Base-by-base conservation (phyloP, 37 sponge, comb jelly and placozoan species). In the Hormiphora californensis region DNA sequence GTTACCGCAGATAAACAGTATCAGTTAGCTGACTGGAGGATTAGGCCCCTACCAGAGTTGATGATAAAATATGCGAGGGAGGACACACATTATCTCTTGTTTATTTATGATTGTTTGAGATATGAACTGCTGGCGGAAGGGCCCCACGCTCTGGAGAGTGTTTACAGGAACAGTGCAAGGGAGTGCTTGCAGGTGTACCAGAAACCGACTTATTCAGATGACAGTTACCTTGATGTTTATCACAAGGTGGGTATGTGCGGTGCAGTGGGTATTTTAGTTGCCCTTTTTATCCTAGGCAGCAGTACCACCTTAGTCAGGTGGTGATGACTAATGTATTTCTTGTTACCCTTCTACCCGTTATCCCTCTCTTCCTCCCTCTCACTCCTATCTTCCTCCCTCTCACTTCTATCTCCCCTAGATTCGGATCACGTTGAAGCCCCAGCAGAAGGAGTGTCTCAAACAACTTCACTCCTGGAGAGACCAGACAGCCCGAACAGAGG, bases 1-100 rank as follows among this genome's bases (percentile, higher is more conserved):
- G 94, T 96, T 27, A 55, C 90, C 36, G 98, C 93, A 0, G 89
- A 94, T 87, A 96, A 96, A 51, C 91, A 93, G 88, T 96, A 89
- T 90, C 96, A 85, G 85, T 69, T 96, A 65, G 98, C 98, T 21
- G 98, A 96, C 65, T 96, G 98, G 98, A 90, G 98, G 43, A 88
- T 94, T n/a, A 88, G 96, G 90, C 96, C 96, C 22, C 92, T 96
- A 32, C 94, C 94, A 0, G 57, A 88, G 15, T 92, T 91, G 49
- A 89, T 96, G 93, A 44, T 91, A 36, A 89, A 91, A 41, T 96
- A 96, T 86, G 98, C 98, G 9, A 73, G 98, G 3, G 98, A 94
- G 38, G 98, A 96, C 91, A 96, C 98, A 12, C 98, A 96, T 89
- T 94, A 94, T 68, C 89, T 96, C 22, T 90, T 96, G 54, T 96